Conservation (phyloP, 2,888 invertebrate species). For the Euplexia lucipara region DNA sequence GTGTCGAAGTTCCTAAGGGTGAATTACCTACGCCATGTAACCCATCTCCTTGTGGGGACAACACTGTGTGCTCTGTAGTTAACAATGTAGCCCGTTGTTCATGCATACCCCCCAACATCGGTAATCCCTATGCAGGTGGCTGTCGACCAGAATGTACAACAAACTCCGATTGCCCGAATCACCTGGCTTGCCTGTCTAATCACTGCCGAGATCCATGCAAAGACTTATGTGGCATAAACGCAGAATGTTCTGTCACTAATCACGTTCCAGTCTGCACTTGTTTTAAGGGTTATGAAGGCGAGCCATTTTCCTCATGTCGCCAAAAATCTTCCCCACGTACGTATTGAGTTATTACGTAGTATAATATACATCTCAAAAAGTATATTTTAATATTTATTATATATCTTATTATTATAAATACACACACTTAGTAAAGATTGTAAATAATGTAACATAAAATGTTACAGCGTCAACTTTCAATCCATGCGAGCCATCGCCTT, state of each 20-base stretch:
- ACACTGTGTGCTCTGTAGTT: constrained; percentile 94
- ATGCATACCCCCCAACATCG: constrained; percentile 97
- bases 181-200: constrained; percentile 95
- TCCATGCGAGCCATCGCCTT: constrained; percentile 95
- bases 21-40: constrained; percentile 92
- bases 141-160: constrained; percentile 96
- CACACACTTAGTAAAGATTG: no score
- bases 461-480: constrained; percentile 77
- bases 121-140: constrained; percentile 96
- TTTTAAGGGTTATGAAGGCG: constrained; percentile 94
- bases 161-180: constrained; percentile 95
- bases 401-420: no score
- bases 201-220: constrained; percentile 97
- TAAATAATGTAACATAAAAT: neutral
- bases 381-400: neutral
- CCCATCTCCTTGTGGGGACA: constrained; percentile 96
- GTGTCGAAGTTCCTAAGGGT: constrained; percentile 90
- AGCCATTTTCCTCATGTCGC: constrained; percentile 95
- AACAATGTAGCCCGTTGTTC: constrained; percentile 94
- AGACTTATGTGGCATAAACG: constrained; percentile 95
- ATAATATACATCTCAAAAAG: no score
- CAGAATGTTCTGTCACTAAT: constrained; percentile 95
- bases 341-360: constrained; percentile 68
- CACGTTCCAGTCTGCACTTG: constrained; percentile 96
- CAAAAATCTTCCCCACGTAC: constrained; percentile 90